These are phyloP conservation scores for Gymnoscelis rufifasciata DNA, from an alignment of 2,888 invertebrate genomes.

Conservation along the genomic window DNA sequence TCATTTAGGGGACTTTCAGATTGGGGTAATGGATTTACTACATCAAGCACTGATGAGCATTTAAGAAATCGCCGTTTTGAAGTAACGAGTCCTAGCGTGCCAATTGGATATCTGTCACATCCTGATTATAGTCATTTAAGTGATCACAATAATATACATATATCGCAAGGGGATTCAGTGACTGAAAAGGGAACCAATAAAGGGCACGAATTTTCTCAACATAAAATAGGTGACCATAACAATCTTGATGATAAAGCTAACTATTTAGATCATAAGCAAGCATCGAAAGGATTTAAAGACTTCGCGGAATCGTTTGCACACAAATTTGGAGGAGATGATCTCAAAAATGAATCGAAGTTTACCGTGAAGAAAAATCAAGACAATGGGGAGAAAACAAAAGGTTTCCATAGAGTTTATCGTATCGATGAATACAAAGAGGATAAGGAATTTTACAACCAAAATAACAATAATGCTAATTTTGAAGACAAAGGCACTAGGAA, in stretches of 20 bases:
- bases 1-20: conserved; percentile 47
- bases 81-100: background rate
- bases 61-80: conserved; percentile 37
- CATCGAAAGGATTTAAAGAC: conserved; percentile 50
- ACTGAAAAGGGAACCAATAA: conserved; percentile 35
- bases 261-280: conserved; percentile 36
- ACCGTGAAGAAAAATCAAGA: conserved; percentile 45
- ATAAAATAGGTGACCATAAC: conserved; percentile 35
- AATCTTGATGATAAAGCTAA: conserved; percentile 35
- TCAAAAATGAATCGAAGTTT: conserved; percentile 46
- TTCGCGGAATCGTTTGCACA: conserved; percentile 57
- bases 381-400: conserved; percentile 58
- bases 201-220: conserved; percentile 37
- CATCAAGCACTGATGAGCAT: conserved; percentile 28
- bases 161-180: conserved; percentile 24
- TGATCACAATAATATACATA: conserved; percentile 5
- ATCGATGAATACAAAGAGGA: conserved; percentile 68
- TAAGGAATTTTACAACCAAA: conserved; percentile 63
- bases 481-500: conserved; percentile 48
- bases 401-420: conserved; percentile 61
- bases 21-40: conserved; percentile 51
- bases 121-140: background rate
- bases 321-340: conserved; percentile 54
- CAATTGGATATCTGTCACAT: background rate
- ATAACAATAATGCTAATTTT: conserved; percentile 42